These are phyloP conservation scores for Sciurus vulgaris DNA, from an alignment of 2,797 vertebrate genomes.

Conservation along the genomic window DNA sequence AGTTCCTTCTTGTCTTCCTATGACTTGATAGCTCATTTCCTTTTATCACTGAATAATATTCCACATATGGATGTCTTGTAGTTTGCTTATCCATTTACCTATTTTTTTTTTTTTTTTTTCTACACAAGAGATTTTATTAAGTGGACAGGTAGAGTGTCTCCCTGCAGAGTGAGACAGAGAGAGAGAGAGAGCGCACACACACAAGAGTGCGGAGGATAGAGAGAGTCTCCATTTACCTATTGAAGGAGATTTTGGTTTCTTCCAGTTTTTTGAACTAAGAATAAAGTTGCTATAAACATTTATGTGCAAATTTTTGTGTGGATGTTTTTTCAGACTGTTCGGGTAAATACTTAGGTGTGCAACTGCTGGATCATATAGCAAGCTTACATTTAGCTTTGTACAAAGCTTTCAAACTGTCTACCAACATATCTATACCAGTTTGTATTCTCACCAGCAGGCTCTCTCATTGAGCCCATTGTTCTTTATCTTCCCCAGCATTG, in stretches of 20 bases:
- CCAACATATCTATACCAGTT: neutral
- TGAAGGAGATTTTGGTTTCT: conserved; percentile 42
- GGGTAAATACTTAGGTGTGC: neutral
- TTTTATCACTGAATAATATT: conserved; percentile 51
- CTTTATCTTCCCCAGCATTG: neutral
- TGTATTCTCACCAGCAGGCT: neutral
- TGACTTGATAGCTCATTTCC: neutral
- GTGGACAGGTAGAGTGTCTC: too few relatives aligned
- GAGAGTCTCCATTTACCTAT: neutral
- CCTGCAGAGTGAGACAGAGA: too few relatives aligned
- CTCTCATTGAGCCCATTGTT: neutral
- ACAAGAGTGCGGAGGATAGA: too few relatives aligned
- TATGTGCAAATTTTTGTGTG: conserved; percentile 11
- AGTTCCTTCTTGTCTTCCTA: conserved; percentile 8
- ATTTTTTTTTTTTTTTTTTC: neutral
- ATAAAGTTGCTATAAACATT: neutral
- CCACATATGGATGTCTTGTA: neutral
- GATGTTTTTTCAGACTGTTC: neutral
- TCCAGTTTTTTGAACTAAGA: neutral
- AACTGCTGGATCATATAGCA: neutral
- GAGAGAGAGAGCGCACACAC: too few relatives aligned
- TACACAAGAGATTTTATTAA: too few relatives aligned
- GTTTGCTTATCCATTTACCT: neutral
- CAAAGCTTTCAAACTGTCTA: neutral
- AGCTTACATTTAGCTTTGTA: neutral